Conservation (phyloP, 2,113 vertebrate genomes). For the Corydoras sp. region DNA sequence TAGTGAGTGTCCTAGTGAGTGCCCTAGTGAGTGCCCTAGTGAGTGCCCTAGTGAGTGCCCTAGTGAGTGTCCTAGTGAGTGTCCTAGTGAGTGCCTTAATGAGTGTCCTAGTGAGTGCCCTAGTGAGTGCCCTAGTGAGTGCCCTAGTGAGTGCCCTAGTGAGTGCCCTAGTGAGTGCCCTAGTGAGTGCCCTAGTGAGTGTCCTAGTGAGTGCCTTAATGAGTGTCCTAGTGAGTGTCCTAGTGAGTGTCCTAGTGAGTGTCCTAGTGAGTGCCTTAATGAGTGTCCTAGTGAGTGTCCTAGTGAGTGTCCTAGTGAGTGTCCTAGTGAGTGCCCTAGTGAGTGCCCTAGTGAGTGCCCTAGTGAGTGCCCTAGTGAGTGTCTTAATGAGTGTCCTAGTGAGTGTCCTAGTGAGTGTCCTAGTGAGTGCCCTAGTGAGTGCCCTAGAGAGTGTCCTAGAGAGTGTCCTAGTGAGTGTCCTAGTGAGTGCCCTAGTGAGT, state of each 20-base stretch:
- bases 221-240: background rate
- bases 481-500: constrained; percentile 76
- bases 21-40: background rate
- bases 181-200: background rate
- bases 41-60: background rate
- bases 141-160: background rate
- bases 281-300: background rate
- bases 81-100: background rate
- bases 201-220: background rate
- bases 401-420: constrained; percentile 55
- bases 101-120: no score
- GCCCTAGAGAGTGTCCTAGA: constrained; percentile 70
- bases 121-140: background rate
- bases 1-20: no score
- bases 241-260: background rate
- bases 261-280: background rate
- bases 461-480: constrained; percentile 43
- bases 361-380: constrained; percentile 76
- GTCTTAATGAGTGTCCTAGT: no score
- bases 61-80: background rate
- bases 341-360: constrained; percentile 44
- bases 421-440: constrained; percentile 65
- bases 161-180: background rate
- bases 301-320: background rate
- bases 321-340: constrained; percentile 72